phyloP scores from a whole-genome alignment of 1,140 invertebrate species.

The Drosophila tani region DNA sequence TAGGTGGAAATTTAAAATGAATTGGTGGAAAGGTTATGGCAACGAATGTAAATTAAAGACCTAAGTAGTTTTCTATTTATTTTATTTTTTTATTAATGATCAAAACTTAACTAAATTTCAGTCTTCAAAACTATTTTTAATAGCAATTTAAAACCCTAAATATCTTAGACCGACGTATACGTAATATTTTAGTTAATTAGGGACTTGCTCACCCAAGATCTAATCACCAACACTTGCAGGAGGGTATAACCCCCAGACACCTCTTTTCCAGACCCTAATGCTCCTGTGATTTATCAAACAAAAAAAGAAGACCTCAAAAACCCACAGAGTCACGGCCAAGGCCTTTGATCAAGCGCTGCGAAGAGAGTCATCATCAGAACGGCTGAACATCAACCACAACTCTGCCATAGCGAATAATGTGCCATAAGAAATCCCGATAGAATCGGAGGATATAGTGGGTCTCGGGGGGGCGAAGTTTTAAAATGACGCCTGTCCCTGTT shows the following conservation, averaged over 20 bases:
- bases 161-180: slow-evolving; percentile 39
- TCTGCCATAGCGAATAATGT: slow-evolving; percentile 51
- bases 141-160: neutral
- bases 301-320: slow-evolving; percentile 38
- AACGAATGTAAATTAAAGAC: neutral
- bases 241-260: neutral
- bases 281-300: slow-evolving; percentile 44
- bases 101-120: neutral
- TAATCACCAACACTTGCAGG: neutral
- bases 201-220: neutral
- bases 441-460: slow-evolving; percentile 13
- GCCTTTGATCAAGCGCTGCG: slow-evolving; percentile 69
- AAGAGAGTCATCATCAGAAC: slow-evolving; percentile 68
- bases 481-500: slow-evolving; percentile 71
- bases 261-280: neutral
- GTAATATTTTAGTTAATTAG: slow-evolving; percentile 23
- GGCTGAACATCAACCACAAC: slow-evolving; percentile 43
- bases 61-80: neutral
- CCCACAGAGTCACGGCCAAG: slow-evolving; percentile 64
- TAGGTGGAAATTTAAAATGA: neutral
- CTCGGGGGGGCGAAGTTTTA: slow-evolving; percentile 46
- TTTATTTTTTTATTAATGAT: neutral
- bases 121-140: neutral
- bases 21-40: neutral
- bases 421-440: slow-evolving; percentile 72